Evolutionary conservation across 2,113 vertebrate genomes (phyloP), one percentile per base, ranked within the genome.

Genomic region (Cinclus mexicanus): DNA sequence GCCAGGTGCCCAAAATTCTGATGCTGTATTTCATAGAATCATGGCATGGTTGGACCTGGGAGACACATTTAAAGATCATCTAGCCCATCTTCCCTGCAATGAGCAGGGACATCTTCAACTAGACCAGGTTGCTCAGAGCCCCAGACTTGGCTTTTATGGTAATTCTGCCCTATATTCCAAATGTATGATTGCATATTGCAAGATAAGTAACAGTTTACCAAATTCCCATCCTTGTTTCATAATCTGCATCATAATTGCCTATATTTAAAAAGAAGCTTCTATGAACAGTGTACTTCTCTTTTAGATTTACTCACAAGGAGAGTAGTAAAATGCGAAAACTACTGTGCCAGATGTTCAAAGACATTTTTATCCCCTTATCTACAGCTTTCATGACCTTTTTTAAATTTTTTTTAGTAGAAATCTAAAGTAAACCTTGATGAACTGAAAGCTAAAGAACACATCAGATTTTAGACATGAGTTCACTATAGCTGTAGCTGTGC

Each of bases 111-210:
- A 63, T 76, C 55, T 56, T 56, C 57, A 49, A 5, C 7, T 2
- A 28, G 18, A 56, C 31, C 31, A 76, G 55, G 11, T 10, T 69
- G 35, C 31, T 69, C 55, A 56, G 31, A 77, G 70, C 18, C 29
- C n/a, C 25, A 22, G 5, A 37, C 26, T 28, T 37, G 69, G 31
- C 31, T 70, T 77, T 80, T 61, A 25, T 5, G 1, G 37, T 79
- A 75, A 84, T 82, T 95, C 49, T 95, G 35, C 37, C 80, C n/a
- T 82, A 35, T 39, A 61, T 75, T 87, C 75, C 29, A 74, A 87
- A 82, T 50, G 39, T 79, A 59, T 70, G 65, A 59, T 67, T 87
- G 44, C 46, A 67, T 28, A 60, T 8, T 61, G 60, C 33, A 57
- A 31, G 46, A 18, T 49, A 70, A 89, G 29, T 39, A 37, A 69